Base-by-base conservation (phyloP, 2,888 invertebrate species). In the Lobophora halterata region DNA sequence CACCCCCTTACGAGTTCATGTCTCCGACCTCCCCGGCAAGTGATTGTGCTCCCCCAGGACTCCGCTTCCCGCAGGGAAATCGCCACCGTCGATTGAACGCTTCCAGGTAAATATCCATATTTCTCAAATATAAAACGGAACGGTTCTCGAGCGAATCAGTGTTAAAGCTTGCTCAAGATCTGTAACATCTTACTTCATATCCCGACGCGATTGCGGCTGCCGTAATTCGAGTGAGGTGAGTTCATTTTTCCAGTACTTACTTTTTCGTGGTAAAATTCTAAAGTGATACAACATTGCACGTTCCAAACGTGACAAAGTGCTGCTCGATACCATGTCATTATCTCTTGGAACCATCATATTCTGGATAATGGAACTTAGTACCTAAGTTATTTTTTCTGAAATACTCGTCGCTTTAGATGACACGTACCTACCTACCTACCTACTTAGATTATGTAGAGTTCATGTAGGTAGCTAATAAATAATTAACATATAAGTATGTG, bases 41-140 rank as follows among this genome's bases (percentile, higher is more conserved):
- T 86, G 85, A 71, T 66, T 73, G 85, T 82, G 83, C 61, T 67
- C 56, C 67, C 57, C 61, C 65, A 67, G 65, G 65, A 67, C 61
- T 61, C 55, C 52, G 44, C 59, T 52, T 56, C 65, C 61, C 56
- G 58, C 57, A 52, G 57, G 61, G 63, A 57, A 54, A 31, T 46
- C 55, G 58, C 55, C 60, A 61, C 46, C 44, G 48, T 46, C 51
- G 56, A 64, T 59, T 59, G 57, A 61, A 50, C 56, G 49, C 50
- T 52, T 45, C 49, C 75, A 79, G 82, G 82, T 83, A 61, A 79
- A 77, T 55, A 36, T 24, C 11, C 8, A 21, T 28, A 13, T 29
- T 21, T 38, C 18, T 29, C 18, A 31, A 17, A 17, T n/a, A n/a
- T 8, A 16, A 20, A 34, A 35, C 17, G 16, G 27, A 35, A 7